Conservation (phyloP, 1,140 invertebrate species). For the Colletes gigas region DNA sequence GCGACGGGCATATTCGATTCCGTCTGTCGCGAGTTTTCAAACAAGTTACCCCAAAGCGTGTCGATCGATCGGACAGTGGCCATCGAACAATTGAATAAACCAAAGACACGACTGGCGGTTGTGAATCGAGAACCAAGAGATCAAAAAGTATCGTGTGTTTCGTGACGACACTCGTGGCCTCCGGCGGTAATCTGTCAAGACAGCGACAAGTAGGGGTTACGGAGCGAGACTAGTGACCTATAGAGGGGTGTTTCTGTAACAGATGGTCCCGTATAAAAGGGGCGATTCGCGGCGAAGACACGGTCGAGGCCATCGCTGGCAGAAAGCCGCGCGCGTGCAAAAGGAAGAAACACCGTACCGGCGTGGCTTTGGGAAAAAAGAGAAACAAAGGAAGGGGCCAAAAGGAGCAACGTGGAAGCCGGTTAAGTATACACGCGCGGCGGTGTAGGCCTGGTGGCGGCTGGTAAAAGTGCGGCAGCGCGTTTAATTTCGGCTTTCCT, state of each 20-base stretch:
- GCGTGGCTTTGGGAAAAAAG: neutral
- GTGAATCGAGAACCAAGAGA: too few relatives aligned
- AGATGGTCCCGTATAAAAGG: neutral
- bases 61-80: too few relatives aligned
- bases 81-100: too few relatives aligned
- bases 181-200: too few relatives aligned
- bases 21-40: neutral
- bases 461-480: constrained; percentile 53
- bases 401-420: constrained; percentile 3
- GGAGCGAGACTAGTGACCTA: too few relatives aligned
- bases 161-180: too few relatives aligned
- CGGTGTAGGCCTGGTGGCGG: neutral
- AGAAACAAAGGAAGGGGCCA: neutral
- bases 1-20: neutral
- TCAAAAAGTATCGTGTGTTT: too few relatives aligned
- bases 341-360: neutral
- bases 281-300: neutral
- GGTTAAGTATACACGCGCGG: constrained; percentile 19
- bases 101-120: too few relatives aligned
- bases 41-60: neutral
- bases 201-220: too few relatives aligned
- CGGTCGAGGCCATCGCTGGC: constrained; percentile 11
- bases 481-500: constrained; percentile 65
- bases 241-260: too few relatives aligned
- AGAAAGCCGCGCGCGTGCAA: neutral